A percentile compares a stretch with the other conserved stretches of the same genome.
phyloP scores from a whole-genome alignment of 2,797 vertebrate genomes.

The Urophycis tenuis region DNA sequence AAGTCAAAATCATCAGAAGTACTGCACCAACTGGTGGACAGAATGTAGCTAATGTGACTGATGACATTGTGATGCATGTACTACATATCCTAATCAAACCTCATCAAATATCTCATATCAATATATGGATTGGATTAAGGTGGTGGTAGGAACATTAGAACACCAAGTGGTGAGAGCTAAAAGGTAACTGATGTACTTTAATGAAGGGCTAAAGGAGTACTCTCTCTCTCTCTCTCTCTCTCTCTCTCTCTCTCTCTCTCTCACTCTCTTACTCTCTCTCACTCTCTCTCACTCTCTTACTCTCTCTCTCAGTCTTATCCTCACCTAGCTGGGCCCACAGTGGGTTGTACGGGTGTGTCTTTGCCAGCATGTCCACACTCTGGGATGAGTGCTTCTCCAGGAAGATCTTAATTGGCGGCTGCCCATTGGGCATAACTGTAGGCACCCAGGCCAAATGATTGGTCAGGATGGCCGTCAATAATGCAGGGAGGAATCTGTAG shows the following conservation, averaged over 20 bases:
- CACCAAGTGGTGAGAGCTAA: not conserved
- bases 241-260: too few relatives aligned
- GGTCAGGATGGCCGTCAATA: conserved; percentile 92
- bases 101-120: too few relatives aligned
- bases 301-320: conserved; percentile 6
- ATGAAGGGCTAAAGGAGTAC: not conserved
- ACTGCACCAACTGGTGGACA: not conserved
- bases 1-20: not conserved
- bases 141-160: not conserved
- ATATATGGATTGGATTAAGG: not conserved
- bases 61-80: not conserved
- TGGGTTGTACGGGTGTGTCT: conserved; percentile 96
- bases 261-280: too few relatives aligned
- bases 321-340: conserved; percentile 88
- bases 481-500: conserved; percentile 89
- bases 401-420: conserved; percentile 96
- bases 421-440: conserved; percentile 98
- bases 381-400: conserved; percentile 98
- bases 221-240: too few relatives aligned
- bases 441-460: conserved; percentile 99
- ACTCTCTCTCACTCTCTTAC: too few relatives aligned
- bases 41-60: not conserved
- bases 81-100: not conserved
- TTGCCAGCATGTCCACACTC: conserved; percentile 96
- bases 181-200: not conserved